These are phyloP conservation scores for Mastomys coucha DNA, from an alignment of 2,113 vertebrate species.

Conservation along the genomic window DNA sequence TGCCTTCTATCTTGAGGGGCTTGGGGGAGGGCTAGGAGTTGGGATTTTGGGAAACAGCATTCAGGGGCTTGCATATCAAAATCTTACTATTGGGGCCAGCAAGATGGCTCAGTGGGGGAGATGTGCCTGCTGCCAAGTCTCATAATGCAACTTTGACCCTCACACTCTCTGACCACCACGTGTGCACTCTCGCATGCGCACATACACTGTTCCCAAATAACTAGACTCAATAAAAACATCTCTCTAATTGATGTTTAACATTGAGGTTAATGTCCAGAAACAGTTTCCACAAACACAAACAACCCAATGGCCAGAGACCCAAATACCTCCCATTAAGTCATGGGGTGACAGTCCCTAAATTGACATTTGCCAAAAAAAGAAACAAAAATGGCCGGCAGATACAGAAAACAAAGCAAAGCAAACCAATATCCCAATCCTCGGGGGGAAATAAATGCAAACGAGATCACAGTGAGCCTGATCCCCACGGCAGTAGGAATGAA, in stretches of 20 bases:
- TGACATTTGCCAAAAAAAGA: not conserved
- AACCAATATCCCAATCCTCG: too few species aligned
- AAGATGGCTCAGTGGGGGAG: not conserved
- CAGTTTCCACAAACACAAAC: not conserved
- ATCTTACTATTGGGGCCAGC: not conserved
- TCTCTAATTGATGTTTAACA: not conserved
- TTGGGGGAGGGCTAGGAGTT: not conserved
- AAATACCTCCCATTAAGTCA: not conserved
- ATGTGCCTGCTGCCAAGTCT: not conserved
- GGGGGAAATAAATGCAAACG: not conserved
- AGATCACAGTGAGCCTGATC: fast-evolving
- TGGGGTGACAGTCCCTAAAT: not conserved
- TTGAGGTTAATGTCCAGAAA: not conserved
- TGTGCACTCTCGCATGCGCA: not conserved
- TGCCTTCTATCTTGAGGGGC: not conserved
- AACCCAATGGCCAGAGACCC: not conserved
- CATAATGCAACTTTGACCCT: too few species aligned
- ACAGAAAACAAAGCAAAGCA: not conserved
- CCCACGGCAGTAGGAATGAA: not conserved
- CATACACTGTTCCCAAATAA: not conserved
- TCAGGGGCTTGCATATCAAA: too few species aligned
- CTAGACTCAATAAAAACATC: not conserved
- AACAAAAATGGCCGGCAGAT: not conserved
- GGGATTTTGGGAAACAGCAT: not conserved
- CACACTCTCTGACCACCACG: too few species aligned